These are phyloP conservation scores for Tauraco erythrolophus DNA, from an alignment of 2,113 vertebrate genomes.

Conservation along the genomic window DNA sequence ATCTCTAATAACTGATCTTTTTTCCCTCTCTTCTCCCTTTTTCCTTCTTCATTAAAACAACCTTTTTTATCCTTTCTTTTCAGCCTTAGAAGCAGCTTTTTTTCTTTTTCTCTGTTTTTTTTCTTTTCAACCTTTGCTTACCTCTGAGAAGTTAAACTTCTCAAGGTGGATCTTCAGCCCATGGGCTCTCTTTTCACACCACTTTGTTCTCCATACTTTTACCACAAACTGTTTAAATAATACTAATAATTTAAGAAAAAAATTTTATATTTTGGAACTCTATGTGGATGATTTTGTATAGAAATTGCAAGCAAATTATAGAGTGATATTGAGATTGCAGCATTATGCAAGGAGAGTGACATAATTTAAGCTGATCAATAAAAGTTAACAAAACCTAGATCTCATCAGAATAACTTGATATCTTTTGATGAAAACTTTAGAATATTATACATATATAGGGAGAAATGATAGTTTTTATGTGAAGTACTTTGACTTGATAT, in stretches of 20 bases:
- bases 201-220: not conserved
- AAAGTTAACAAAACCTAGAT: constrained; percentile 27
- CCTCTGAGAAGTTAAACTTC: not conserved
- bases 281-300: not conserved
- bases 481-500: not conserved
- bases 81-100: not conserved
- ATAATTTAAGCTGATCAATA: constrained; percentile 25
- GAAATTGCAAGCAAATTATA: constrained; percentile 1
- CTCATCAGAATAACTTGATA: not conserved
- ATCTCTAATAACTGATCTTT: not conserved
- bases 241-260: not conserved
- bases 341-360: not conserved
- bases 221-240: not conserved
- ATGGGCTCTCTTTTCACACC: not conserved
- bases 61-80: not conserved
- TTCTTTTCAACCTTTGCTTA: not conserved
- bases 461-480: not conserved
- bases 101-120: not conserved
- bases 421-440: constrained; percentile 15
- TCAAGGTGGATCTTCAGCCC: not conserved
- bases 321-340: not conserved
- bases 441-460: not conserved
- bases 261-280: not conserved
- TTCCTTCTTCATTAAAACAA: not conserved
- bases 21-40: not conserved